Base-by-base conservation (phyloP, 2,797 vertebrate species). In the Loris lydekkerianus region DNA sequence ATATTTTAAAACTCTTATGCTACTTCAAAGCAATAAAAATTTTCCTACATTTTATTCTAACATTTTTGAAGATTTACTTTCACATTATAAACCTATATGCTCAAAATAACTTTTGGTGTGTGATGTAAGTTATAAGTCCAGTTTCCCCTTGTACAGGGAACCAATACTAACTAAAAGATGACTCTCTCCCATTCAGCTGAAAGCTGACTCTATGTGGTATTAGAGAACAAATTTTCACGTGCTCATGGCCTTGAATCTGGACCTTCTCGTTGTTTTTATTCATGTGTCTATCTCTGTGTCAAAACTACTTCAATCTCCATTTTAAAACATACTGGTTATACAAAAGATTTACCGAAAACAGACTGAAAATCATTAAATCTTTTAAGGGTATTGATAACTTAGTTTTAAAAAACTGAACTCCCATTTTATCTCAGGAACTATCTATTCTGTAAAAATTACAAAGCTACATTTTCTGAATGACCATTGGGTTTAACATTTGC, bases 371-470 rank as follows among this genome's bases (percentile, higher is more conserved):
- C 46, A 56, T 87, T 84, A 80, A 46, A 80, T 92, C 60, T 18
- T 90, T 58, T 58, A 90, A 90, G 27, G 56, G 46, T 34, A 40
- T 67, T 67, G 69, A 56, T 67, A 67, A 92, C n/a, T 72, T 67
- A 89, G 72, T 20, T 69, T 37, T 40, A 83, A 91, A 93, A 94
- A 69, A 69, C 34, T 17, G n/a, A 92, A 93, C 14, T 53, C 17
- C 73, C 37, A 53, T 58, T 73, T 21, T 76, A 83, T 76, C 67
- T 91, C 58, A 76, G 43, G 53, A 53, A 76, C 27, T 23, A 27
- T 37, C 27, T 56, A 75, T n/a, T 31, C 20, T 82, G 23, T 72
- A 65, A 91, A 92, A 80, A 2, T 53, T 37, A 37, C 23, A 72
- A 85, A 83, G 14, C 3, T 60, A 43, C 3, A 56, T 88, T 88